Percentiles rank a stretch among this genome's conserved stretches.
Evolutionary conservation across 2,113 vertebrate genomes (phyloP).

Genomic region (Anthoscopus minutus): DNA sequence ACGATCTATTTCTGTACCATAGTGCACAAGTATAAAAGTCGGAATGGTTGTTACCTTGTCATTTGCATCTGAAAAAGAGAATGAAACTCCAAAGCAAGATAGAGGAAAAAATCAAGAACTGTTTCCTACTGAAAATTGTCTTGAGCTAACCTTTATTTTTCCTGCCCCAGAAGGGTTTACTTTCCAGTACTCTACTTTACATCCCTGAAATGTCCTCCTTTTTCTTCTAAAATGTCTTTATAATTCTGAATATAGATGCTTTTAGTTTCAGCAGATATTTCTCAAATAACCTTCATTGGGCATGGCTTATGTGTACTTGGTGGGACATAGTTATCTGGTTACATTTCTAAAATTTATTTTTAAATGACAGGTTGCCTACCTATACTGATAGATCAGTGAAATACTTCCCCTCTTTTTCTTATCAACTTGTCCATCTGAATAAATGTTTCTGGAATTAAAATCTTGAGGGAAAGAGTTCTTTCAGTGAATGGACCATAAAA

Average conservation of each 20-base stretch:
- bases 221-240: background rate
- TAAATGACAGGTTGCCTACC: background rate
- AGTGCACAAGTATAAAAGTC: background rate
- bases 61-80: background rate
- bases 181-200: background rate
- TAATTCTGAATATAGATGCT: background rate
- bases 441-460: background rate
- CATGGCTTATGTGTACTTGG: background rate
- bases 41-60: background rate
- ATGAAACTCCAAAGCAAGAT: background rate
- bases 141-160: background rate
- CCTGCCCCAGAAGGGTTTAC: background rate
- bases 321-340: background rate
- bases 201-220: background rate
- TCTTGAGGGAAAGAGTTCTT: background rate
- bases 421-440: background rate
- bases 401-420: background rate
- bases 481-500: background rate
- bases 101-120: background rate
- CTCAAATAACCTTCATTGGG: background rate
- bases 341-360: background rate
- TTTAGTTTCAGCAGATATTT: background rate
- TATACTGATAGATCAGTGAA: background rate
- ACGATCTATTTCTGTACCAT: background rate
- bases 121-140: background rate